Percentiles rank a stretch among this genome's conserved stretches.
Evolutionary conservation across 2,888 invertebrate species (phyloP).

Genomic region (Dryocosmus kuriphilus): DNA sequence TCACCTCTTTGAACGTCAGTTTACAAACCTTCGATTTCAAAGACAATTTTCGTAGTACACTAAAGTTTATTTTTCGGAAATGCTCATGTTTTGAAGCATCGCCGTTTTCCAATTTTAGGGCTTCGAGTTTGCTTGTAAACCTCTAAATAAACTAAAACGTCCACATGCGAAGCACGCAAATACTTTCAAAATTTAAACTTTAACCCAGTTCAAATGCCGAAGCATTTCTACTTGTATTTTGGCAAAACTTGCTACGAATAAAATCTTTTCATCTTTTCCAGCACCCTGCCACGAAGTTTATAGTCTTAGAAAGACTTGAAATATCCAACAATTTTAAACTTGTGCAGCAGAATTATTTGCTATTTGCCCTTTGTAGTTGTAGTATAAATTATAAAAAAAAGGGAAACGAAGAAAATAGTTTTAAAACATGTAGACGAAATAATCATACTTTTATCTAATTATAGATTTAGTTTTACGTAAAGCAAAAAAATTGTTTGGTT

Average conservation of each 20-base stretch:
- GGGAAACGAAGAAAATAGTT: neutral
- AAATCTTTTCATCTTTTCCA: slow-evolving; percentile 9
- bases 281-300: neutral
- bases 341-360: neutral
- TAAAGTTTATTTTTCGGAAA: neutral
- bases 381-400: neutral
- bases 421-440: neutral
- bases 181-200: slow-evolving; percentile 4
- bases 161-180: neutral
- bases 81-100: neutral
- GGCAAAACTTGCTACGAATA: slow-evolving; percentile 8
- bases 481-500: too few relatives aligned
- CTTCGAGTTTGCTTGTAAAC: slow-evolving; percentile 10
- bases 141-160: slow-evolving; percentile 8
- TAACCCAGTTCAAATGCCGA: slow-evolving; percentile 16
- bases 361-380: too few relatives aligned
- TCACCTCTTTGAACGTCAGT: neutral
- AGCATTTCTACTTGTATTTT: slow-evolving; percentile 14
- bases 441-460: neutral
- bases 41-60: neutral
- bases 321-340: slow-evolving; percentile 2
- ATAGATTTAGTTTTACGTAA: too few relatives aligned
- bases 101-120: slow-evolving; percentile 2
- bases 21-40: neutral
- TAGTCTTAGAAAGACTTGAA: slow-evolving; percentile 30